Percentiles rank a stretch among this genome's conserved stretches.
phyloP scores from a whole-genome alignment of 2,888 invertebrate species.

The Malthinus flaveolus region DNA sequence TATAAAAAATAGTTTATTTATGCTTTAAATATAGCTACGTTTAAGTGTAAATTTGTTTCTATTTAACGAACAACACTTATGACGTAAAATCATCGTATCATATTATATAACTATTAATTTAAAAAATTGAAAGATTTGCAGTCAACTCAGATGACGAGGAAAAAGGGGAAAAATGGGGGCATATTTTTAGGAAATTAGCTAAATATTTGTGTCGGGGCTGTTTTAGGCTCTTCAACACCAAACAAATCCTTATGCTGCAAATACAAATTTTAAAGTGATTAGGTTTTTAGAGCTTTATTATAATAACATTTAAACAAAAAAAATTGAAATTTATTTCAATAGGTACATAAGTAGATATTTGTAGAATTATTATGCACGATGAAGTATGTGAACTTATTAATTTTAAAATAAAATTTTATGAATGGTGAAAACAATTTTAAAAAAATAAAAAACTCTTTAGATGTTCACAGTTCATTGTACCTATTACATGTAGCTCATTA shows the following conservation, averaged over 20 bases:
- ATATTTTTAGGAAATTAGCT: constrained; percentile 10
- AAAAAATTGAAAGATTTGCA: background rate
- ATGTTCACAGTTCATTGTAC: constrained; percentile 25
- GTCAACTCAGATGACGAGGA: background rate
- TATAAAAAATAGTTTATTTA: constrained; percentile 18
- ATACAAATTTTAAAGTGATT: constrained; percentile 7
- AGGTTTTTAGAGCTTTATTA: constrained; percentile 14
- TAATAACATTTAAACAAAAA: constrained; percentile 2
- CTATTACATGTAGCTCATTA: constrained; percentile 26
- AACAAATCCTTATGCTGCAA: constrained; percentile 12
- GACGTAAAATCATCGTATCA: too few species aligned
- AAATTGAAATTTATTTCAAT: background rate
- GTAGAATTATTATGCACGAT: constrained; percentile 14
- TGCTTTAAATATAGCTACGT: constrained; percentile 6
- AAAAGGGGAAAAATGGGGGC: constrained; percentile 1
- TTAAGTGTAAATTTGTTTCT: too few species aligned
- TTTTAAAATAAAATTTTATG: constrained; percentile 1
- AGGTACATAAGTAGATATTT: constrained; percentile 6
- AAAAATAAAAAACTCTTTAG: constrained; percentile 17
- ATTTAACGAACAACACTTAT: too few species aligned
- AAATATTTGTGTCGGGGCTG: constrained; percentile 11
- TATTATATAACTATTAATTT: background rate
- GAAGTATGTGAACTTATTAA: constrained; percentile 12
- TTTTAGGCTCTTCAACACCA: constrained; percentile 24
- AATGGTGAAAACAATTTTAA: constrained; percentile 6